Conservation (phyloP, 2,888 invertebrate genomes). For the Rhingia rostrata region DNA sequence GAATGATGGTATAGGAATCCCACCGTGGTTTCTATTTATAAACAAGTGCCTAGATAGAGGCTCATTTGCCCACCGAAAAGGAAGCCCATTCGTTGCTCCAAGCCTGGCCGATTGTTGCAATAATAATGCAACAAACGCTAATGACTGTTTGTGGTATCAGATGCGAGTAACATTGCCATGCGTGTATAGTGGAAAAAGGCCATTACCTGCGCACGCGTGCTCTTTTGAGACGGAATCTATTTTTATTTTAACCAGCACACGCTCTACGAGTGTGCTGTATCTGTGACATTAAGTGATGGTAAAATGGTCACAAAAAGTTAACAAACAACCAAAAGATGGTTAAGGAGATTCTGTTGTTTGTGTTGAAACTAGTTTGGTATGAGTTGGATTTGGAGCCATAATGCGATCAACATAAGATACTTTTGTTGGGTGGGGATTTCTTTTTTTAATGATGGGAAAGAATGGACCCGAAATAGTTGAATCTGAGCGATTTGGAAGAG, state of each 20-base stretch:
- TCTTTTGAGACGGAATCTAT: conserved; percentile 48
- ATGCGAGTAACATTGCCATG: neutral
- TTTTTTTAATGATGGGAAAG: too few relatives aligned
- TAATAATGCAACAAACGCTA: conserved; percentile 62
- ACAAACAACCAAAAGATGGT: neutral
- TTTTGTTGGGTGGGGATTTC: too few relatives aligned
- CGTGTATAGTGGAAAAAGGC: conserved; percentile 12
- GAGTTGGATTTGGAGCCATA: too few relatives aligned
- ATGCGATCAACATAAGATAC: too few relatives aligned
- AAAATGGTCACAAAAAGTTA: conserved; percentile 22
- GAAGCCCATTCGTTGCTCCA: conserved; percentile 21
- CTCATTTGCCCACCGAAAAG: conserved; percentile 48
- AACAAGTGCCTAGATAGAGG: conserved; percentile 23
- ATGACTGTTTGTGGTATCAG: conserved; percentile 58
- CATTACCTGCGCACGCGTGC: conserved; percentile 12
- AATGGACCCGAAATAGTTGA: too few relatives aligned
- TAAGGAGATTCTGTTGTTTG: conserved; percentile 13
- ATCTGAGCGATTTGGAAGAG: too few relatives aligned
- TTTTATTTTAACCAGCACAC: conserved; percentile 46
- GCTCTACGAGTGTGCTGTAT: neutral
- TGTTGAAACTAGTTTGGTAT: conserved; percentile 39
- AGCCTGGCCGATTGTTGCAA: conserved; percentile 48
- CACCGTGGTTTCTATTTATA: conserved; percentile 54
- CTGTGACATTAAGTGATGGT: conserved; percentile 14
- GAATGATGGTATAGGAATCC: conserved; percentile 25